These are phyloP conservation scores for Poecilia picta DNA, from an alignment of 2,797 vertebrate genomes.

Conservation along the genomic window DNA sequence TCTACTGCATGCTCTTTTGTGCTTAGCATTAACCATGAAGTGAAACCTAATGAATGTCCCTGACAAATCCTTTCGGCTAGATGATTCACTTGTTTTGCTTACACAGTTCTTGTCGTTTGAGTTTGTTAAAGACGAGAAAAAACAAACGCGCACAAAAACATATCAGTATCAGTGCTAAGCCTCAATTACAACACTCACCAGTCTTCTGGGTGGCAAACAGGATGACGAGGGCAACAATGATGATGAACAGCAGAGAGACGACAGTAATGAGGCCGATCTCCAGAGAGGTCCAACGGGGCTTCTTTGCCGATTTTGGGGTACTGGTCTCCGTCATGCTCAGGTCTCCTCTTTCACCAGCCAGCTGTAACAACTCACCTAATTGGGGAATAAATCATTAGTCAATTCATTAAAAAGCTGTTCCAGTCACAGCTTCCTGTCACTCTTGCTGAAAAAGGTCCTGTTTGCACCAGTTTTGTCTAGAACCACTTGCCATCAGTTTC, in stretches of 20 bases:
- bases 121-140: background rate
- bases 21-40: slow-evolving; percentile 30
- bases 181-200: slow-evolving; percentile 68
- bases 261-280: slow-evolving; percentile 89
- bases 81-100: background rate
- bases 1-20: slow-evolving; percentile 9
- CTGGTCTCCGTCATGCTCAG: slow-evolving; percentile 92
- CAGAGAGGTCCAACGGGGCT: slow-evolving; percentile 86
- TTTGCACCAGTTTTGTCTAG: background rate
- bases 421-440: background rate
- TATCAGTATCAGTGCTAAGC: background rate
- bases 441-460: background rate
- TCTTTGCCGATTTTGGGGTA: slow-evolving; percentile 88
- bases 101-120: background rate
- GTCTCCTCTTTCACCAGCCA: slow-evolving; percentile 88
- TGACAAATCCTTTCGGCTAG: background rate
- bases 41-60: slow-evolving; percentile 21
- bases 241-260: slow-evolving; percentile 84
- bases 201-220: slow-evolving; percentile 89
- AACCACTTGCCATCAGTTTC: background rate
- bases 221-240: slow-evolving; percentile 87
- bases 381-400: slow-evolving; percentile 1
- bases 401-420: background rate
- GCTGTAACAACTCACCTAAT: slow-evolving; percentile 89
- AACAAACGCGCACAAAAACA: background rate